phyloP scores from a whole-genome alignment of 2,797 vertebrate genomes.

The Lophotriccus pileatus region DNA sequence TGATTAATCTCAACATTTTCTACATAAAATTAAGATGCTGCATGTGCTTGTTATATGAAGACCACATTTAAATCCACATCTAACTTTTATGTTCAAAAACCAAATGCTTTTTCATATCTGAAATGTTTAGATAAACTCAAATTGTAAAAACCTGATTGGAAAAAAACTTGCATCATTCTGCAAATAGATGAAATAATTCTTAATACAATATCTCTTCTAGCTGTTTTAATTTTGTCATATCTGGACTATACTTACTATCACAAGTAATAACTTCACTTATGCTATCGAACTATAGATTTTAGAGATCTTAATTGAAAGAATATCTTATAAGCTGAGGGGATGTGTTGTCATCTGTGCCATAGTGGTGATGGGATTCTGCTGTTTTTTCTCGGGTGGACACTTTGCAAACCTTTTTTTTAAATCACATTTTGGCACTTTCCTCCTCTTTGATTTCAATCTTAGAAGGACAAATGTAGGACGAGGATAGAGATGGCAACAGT shows the following conservation, averaged over 20 bases:
- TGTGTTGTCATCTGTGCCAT: background rate
- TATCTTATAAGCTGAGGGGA: background rate
- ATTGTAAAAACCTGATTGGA: background rate
- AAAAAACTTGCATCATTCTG: background rate
- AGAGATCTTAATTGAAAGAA: background rate
- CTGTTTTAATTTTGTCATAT: background rate
- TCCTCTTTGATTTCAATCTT: background rate
- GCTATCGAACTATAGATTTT: background rate
- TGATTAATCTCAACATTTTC: background rate
- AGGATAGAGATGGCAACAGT: background rate
- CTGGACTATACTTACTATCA: background rate
- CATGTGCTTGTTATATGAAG: background rate
- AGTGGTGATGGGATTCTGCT: background rate
- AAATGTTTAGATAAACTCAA: background rate
- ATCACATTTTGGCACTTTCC: background rate
- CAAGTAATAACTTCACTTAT: background rate
- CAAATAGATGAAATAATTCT: background rate
- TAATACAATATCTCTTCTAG: background rate
- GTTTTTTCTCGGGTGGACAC: background rate
- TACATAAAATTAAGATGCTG: background rate
- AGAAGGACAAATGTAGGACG: background rate
- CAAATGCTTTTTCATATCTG: background rate
- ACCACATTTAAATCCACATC: background rate
- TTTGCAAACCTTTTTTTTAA: background rate
- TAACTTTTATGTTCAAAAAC: background rate